Percentiles rank a stretch among this genome's conserved stretches.
These are phyloP conservation scores for Mesorhabditis spiculigera DNA, from an alignment of 2,888 invertebrate species.

Conservation along the genomic window DNA sequence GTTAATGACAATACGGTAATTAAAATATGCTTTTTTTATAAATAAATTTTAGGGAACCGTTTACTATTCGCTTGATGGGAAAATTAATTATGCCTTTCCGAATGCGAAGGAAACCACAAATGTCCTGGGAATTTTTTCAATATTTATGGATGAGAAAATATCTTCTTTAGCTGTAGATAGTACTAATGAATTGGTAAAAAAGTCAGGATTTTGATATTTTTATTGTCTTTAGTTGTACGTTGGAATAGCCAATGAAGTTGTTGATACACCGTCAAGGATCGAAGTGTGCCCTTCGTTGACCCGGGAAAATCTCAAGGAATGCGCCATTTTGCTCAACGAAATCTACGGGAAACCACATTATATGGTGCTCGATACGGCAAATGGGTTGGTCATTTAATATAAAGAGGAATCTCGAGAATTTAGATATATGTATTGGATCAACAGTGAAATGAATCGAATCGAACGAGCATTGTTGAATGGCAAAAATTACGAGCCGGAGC, in stretches of 20 bases:
- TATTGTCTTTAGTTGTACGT: not conserved
- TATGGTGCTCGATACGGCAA: not conserved
- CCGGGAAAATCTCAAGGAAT: not conserved
- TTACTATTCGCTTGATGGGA: too few species aligned
- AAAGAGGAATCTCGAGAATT: not conserved
- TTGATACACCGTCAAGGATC: conserved; percentile 2
- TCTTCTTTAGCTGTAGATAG: too few species aligned
- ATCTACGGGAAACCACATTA: not conserved
- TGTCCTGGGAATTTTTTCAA: too few species aligned
- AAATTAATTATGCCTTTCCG: too few species aligned
- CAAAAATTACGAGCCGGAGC: not conserved
- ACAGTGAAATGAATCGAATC: not conserved
- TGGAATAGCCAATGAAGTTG: not conserved
- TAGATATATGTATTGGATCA: conserved; percentile 1
- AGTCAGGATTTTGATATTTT: too few species aligned
- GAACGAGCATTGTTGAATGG: not conserved
- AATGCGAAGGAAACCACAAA: too few species aligned
- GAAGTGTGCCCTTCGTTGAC: not conserved
- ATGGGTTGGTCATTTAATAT: conserved; percentile 2
- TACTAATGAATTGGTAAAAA: too few species aligned
- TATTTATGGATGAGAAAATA: too few species aligned
- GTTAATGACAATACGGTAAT: too few species aligned
- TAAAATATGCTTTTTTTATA: too few species aligned
- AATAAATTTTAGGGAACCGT: too few species aligned
- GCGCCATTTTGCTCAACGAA: conserved; percentile 4